Evolutionary conservation across 1,140 invertebrate species (phyloP), one percentile per base, ranked within the genome.

Genomic region (Hylaeus anthracinus): DNA sequence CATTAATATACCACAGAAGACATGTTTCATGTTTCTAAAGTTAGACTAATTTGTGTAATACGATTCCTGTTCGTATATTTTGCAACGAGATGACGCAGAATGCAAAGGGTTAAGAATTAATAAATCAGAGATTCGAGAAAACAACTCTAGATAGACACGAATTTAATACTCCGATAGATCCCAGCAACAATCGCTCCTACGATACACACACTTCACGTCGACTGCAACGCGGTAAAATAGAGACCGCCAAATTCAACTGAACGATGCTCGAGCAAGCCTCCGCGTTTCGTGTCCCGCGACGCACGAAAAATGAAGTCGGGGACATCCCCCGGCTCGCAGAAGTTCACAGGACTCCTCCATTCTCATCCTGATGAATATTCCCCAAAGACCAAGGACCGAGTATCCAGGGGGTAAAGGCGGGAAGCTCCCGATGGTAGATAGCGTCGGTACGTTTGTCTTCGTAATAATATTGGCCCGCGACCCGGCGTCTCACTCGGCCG

Each of bases 361-460:
- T 86, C 81, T 84, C 81, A 83, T 88, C 86, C 87, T 90, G 89
- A 91, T 88, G 86, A 87, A 90, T 91, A 91, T 90, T 88, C 81
- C 79, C 81, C 48, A 48, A 67, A 78, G 84, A 82, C 73, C 66
- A 26, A 6, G 51, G 66, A 51, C 37, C 55, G 60, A 26, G 72
- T 81, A 75, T 71, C 78, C 43, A 26, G 58, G 82, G 77, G 74
- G 14, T 70, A 72, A 71, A 72, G 58, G 78, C 63, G 71, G 60
- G 83, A 88, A 88, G 86, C 86, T 53, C 69, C 41, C 71, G 87
- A 91, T 90, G 89, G 83, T 88, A 90, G 90, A 91, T 89, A 90
- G 86, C 88, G 90, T 88, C 85, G 72, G 75, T 89, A 84, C 85
- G 89, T 90, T 90, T 90, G 88, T 90, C 86, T 86, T 83, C 82